Evolutionary conservation across 2,113 vertebrate species (phyloP).

Genomic region (Nipponia nippon): DNA sequence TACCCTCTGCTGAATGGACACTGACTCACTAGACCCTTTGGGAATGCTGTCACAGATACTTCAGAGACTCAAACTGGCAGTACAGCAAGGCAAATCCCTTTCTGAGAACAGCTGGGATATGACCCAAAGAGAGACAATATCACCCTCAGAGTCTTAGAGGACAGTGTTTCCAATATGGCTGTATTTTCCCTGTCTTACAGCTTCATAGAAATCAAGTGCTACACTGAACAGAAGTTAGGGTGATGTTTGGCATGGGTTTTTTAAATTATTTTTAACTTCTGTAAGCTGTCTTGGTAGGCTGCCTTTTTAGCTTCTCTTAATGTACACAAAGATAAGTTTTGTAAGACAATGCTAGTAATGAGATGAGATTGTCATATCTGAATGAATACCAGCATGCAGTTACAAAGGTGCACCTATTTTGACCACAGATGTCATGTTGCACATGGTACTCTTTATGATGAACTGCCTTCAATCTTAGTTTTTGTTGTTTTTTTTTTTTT

Average conservation of each 20-base stretch:
- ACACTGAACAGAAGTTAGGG: background rate
- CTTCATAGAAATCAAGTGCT: background rate
- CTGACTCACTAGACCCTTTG: background rate
- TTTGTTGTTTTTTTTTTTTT: background rate
- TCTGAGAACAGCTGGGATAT: background rate
- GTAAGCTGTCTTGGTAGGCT: background rate
- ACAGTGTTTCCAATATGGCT: background rate
- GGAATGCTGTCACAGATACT: background rate
- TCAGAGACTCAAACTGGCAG: background rate
- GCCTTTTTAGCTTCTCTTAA: background rate
- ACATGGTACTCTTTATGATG: background rate
- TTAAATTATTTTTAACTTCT: background rate
- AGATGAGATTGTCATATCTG: background rate
- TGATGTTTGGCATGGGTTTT: background rate
- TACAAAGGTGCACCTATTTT: slow-evolving; percentile 15
- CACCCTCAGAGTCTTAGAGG: background rate
- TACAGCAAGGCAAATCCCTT: background rate
- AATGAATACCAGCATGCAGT: background rate
- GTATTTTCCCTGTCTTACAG: background rate
- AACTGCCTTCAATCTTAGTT: background rate
- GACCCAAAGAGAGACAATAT: background rate
- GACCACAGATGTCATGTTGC: slow-evolving; percentile 7
- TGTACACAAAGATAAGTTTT: background rate
- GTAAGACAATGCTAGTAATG: background rate
- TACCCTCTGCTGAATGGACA: background rate